These are phyloP conservation scores for Tuberolachnus salignus DNA, from an alignment of 2,888 invertebrate genomes.

Conservation along the genomic window DNA sequence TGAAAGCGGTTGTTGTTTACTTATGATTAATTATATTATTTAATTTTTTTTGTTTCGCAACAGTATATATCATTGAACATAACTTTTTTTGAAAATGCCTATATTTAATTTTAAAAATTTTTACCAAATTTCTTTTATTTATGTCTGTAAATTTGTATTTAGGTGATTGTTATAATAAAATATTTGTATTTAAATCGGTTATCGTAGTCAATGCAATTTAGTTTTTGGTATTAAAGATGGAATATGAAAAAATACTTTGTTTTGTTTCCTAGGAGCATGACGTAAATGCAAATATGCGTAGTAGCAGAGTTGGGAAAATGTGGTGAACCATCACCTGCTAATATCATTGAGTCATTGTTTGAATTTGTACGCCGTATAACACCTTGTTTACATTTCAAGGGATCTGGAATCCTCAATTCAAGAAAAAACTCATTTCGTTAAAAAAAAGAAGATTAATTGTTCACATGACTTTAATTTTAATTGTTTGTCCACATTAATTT, in stretches of 20 bases:
- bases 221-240: slow-evolving; percentile 3
- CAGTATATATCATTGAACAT: no score
- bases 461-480: no score
- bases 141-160: not conserved
- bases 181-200: not conserved
- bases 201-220: not conserved
- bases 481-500: no score
- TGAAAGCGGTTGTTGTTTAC: no score
- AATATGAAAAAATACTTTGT: not conserved
- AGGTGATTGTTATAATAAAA: slow-evolving; percentile 20
- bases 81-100: not conserved
- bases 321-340: slow-evolving; percentile 76
- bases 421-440: no score
- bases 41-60: no score
- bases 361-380: slow-evolving; percentile 73
- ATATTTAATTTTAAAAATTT: not conserved
- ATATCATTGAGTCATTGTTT: slow-evolving; percentile 78
- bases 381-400: slow-evolving; percentile 67
- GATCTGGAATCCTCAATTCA: not conserved
- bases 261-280: slow-evolving; percentile 64
- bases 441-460: no score
- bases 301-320: slow-evolving; percentile 72
- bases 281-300: slow-evolving; percentile 67
- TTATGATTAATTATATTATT: no score
- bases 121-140: not conserved